Base-by-base conservation (phyloP, 1,140 invertebrate species). In the Cylas formicarius region DNA sequence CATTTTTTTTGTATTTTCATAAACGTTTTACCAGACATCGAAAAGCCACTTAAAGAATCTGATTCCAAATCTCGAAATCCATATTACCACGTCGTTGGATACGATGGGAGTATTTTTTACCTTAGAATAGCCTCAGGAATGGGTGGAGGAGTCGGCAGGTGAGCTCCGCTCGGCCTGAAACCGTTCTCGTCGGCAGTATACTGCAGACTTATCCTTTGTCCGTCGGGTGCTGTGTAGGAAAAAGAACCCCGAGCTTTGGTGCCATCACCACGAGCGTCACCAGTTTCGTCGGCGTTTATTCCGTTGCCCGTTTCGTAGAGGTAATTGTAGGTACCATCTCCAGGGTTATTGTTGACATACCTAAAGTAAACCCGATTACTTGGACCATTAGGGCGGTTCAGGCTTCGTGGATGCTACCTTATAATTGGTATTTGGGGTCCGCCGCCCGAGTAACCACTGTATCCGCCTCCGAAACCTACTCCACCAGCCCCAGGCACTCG, bases 191-290 rank as follows among this genome's bases (percentile, higher is more conserved):
- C 77, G n/a, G 78, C 77, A 8, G 68, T 71, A 48, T 77, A 79
- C 23, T 65, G 65, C 0, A 76, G 56, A 24, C 52, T 48, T 20
- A 55, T 60, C 28, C 63, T 59, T 52, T 61, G 63, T 14, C 78
- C 83, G 49, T 84, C 75, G 4, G 79, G 75, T 13, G 75, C 74
- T 0, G 80, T 81, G 62, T 85, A 86, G 29, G 76, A 75, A 67
- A 72, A 81, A 3, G 66, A 66, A 2, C 77, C 77, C 19, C 66
- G 55, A 0, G 71, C 73, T 27, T 55, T 53, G 1, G 78, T 77
- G 23, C 75, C 74, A 7, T 76, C 72, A 9, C 73, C 10, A 73
- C 71, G 14, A 63, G 60, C 43, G 54, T 55, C 40, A 52, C 62
- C 62, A 26, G 43, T 37, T 52, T 65, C 62, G 37, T 71, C 48